Base-by-base conservation (phyloP, 2,797 vertebrate genomes). In the Gila robusta region DNA sequence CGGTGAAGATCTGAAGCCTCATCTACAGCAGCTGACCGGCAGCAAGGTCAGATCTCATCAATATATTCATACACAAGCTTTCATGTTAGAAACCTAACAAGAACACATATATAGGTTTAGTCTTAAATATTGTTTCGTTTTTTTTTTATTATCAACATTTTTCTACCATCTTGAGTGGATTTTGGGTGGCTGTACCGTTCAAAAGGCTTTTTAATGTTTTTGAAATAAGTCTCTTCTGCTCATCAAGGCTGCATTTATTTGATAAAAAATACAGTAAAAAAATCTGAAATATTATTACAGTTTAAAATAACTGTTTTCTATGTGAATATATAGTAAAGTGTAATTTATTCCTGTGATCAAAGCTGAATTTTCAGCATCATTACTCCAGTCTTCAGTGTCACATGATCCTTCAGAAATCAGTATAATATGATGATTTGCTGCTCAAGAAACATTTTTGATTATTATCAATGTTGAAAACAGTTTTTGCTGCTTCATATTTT, bases 1-100 rank as follows among this genome's bases (percentile, higher is more conserved):
- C 72, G 98, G 98, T 44, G 97, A 98, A 90, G 97, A 98, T 47
- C 95, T 98, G 62, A 98, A 98, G 92, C 97, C 97, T 0, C 96
- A 97, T 92, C 97, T 98, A 91, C 96, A 96, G 87, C 97, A 98
- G 91, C 97, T 98, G 91, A 98, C 97, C 17, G 97, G 97, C 93
- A 98, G 98, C 93, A 98, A 98, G 96, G 98, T 98, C 64, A 71
- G 64, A 56, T 7, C 35, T 28, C 11, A 56, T 12, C 11, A 32
- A 11, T 9, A 23, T 35, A 19, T 11, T 11, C 41, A 66, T 32
- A 64, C 16, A 64, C 6, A 28, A 14, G n/a, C 0, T 12, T 62
- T 62, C 4, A 28, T 64, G 4, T 16, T 64, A 35, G 35, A 35
- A 35, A 35, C 35, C 35, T 35, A 35, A 35, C 5, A 28, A 64